Conservation (phyloP, 1,140 invertebrate genomes). For the Phthorimaea operculella region DNA sequence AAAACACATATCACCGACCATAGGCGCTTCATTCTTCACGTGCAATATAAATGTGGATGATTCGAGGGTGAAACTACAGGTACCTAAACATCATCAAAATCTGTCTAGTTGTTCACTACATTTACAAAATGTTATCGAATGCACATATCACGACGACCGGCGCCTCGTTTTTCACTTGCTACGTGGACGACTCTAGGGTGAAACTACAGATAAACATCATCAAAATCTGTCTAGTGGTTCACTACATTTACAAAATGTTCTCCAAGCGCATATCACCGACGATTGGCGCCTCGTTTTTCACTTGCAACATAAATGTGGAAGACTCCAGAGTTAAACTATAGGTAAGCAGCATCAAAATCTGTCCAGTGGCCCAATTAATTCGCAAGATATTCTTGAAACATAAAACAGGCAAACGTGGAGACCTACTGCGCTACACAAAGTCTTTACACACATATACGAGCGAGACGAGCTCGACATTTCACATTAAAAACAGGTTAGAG, state of each 20-base stretch:
- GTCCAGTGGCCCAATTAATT: no score
- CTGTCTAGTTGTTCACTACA: conserved; percentile 82
- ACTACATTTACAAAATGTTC: conserved; percentile 83
- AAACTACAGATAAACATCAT: conserved; percentile 74
- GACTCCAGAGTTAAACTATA: conserved; percentile 78
- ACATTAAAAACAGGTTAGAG: no score
- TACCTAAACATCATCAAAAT: conserved; percentile 53
- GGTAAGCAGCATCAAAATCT: conserved; percentile 61
- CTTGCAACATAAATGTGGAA: conserved; percentile 79
- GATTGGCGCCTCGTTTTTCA: conserved; percentile 90
- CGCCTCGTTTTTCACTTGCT: conserved; percentile 89
- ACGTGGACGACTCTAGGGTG: conserved; percentile 74
- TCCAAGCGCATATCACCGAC: conserved; percentile 80
- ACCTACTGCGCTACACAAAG: no score
- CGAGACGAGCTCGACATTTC: no score
- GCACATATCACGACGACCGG: conserved; percentile 84
- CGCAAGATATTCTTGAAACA: no score
- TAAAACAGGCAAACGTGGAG: no score
- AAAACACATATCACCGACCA: conserved; percentile 80
- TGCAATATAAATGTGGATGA: conserved; percentile 80
- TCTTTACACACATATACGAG: no score
- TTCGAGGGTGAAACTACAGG: conserved; percentile 78
- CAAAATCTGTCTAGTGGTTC: conserved; percentile 85
- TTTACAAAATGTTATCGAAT: conserved; percentile 80
- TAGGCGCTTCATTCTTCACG: conserved; percentile 90